Conservation (phyloP, 2,888 invertebrate genomes). For the Caenorhabditis drosophilae region DNA sequence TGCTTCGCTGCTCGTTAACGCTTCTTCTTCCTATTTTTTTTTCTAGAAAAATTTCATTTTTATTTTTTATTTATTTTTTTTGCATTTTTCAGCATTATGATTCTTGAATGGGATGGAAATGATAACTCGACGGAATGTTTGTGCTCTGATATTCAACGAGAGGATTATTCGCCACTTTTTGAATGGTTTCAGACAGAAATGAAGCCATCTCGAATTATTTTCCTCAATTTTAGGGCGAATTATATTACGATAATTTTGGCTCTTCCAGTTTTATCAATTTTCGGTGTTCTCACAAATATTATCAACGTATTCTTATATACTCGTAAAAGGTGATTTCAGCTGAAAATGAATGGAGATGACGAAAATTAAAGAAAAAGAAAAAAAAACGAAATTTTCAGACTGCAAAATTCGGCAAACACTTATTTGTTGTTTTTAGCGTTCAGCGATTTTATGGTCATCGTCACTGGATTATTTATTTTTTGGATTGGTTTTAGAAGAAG, state of each 20-base stretch:
- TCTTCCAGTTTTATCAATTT: slow-evolving; percentile 64
- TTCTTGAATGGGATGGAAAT: slow-evolving; percentile 38
- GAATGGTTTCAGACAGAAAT: too few relatives aligned
- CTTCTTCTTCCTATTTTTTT: too few relatives aligned
- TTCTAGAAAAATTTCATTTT: too few relatives aligned
- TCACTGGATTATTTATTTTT: slow-evolving; percentile 69
- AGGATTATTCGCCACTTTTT: slow-evolving; percentile 67
- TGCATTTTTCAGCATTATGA: slow-evolving; percentile 43
- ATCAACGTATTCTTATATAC: slow-evolving; percentile 68
- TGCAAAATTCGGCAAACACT: slow-evolving; percentile 63
- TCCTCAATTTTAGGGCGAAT: slow-evolving; percentile 53
- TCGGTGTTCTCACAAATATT: slow-evolving; percentile 68
- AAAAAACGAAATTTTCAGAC: slow-evolving; percentile 13
- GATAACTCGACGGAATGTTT: slow-evolving; percentile 56
- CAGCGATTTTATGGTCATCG: slow-evolving; percentile 67
- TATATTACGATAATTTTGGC: slow-evolving; percentile 61
- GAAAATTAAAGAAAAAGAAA: slow-evolving; percentile 1
- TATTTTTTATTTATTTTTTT: too few relatives aligned
- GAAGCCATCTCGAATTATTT: too few relatives aligned
- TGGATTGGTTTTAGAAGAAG: too few relatives aligned
- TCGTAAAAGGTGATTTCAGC: slow-evolving; percentile 43
- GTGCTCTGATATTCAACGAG: slow-evolving; percentile 66
- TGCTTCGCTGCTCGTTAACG: too few relatives aligned
- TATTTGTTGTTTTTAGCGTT: slow-evolving; percentile 67
- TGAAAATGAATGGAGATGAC: background rate